Evolutionary conservation across 2,888 invertebrate species (phyloP), one percentile per base, ranked within the genome.

Genomic region (Graphium colonna): DNA sequence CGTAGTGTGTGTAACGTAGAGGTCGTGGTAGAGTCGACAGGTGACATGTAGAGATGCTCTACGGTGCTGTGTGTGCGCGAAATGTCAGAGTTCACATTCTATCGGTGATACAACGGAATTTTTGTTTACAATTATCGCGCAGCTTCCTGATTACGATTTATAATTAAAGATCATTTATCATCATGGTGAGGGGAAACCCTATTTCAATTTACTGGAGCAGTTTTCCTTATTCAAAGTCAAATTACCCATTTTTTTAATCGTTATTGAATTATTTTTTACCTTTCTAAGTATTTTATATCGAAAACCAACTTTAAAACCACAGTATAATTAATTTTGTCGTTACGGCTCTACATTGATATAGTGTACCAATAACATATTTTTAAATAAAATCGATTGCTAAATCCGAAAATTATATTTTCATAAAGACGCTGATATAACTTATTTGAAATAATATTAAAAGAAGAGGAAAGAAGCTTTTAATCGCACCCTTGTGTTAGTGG

Each of bases 21-120:
- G 84, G 83, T 85, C 83, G 83, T 75, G 76, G 71, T 67, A 71
- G 71, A 76, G 76, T 71, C 79, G 80, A 80, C 86, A 87, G 85
- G 87, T 88, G 86, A 84, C 77, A 47, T 47, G 79, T 72, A 65
- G 70, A 69, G 73, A 77, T 78, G 75, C 64, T 73, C 69, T 64
- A 17, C 28, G 59, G 60, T 60, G 59, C 62, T 69, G 67, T 58
- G 71, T 60, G 82, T 83, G 84, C 59, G 79, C 71, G 73, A 76
- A 82, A 83, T 85, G 85, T 86, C 85, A 85, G 78, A 86, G 85
- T 83, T 86, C 80, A 83, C 63, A 38, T 58, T 60, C 57, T 71
- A 62, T 53, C 54, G 52, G 62, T 51, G 56, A 55, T 57, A 56
- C 57, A 62, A 55, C 59, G 56, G 56, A 45, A 55, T 57, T 55